Evolutionary conservation across 2,113 vertebrate species (phyloP), one percentile per base, ranked within the genome.

Genomic region (Thalassarche chlororhynchos): DNA sequence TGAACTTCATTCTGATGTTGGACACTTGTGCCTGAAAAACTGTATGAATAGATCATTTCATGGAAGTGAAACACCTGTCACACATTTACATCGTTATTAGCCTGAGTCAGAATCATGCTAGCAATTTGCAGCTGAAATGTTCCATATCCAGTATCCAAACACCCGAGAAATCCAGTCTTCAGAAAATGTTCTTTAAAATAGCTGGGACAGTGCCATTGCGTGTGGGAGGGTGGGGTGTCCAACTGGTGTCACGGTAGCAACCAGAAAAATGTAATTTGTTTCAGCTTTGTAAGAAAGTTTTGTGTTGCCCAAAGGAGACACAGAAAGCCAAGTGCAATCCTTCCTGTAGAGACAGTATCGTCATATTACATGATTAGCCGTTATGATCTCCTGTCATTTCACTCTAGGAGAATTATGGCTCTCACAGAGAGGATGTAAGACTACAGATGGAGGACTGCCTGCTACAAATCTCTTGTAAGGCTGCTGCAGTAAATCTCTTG

Each of bases 391-490:
- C 89, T 98, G 84, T 98, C 97, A 96, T 98, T 98, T 97, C 93
- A 93, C 70, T 96, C 93, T 58, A 61, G 61, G 66, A 97, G 95
- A 98, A 79, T 98, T 98, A 98, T 90, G 91, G 83, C 87, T 88
- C 32, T 97, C 88, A 79, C 87, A 94, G 52, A 66, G 95, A 97
- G 78, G 86, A 97, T 92, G 61, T 96, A 95, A 97, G 90, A 90
- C 97, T 98, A 95, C 96, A 98, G 97, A 89, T 93, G 28, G 95
- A 98, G 92, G 79, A 83, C 92, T 97, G 90, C 93, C 97, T 97
- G 97, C 96, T 95, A 96, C 98, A 98, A 98, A 98, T 98, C 96
- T 98, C 91, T 97, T 89, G 86, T 91, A 97, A 97, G 96, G 94
- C 95, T 98, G 95, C 88, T 96, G 82, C 95, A 80, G 95, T 98